Base-by-base conservation (phyloP, 2,888 invertebrate species). In the Papilio elwesi region DNA sequence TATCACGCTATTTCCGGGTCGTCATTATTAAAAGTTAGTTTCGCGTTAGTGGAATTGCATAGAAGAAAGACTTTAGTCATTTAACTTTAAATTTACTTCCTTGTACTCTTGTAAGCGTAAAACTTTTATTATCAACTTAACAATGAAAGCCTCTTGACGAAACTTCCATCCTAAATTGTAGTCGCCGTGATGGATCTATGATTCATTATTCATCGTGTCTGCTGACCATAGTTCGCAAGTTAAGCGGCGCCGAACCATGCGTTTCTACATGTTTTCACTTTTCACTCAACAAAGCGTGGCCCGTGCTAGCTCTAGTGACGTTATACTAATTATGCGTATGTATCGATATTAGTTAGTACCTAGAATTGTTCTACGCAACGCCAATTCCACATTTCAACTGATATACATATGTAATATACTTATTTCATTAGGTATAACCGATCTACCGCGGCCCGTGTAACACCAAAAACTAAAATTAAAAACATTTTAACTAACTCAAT, bases 201-300 rank as follows among this genome's bases (percentile, higher is more conserved):
- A 71, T 26, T 71, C 52, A 71, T 67, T 51, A 66, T 71, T 53
- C 69, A 51, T 6, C 47, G 43, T 8, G 53, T 53, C 36, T 26
- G 12, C 67, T 36, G 63, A 68, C 47, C 62, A 64, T 55, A 68
- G 62, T 63, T 59, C 59, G 59, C 65, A 15, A 47, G 59, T 57
- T 57, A 49, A 66, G 71, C 67, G 64, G 7, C 48, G 53, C 12
- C 63, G 43, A 59, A 43, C 49, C 55, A 26, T 38, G 63, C 68
- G 67, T 67, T 67, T 71, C 66, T 72, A 67, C n/a, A 13, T 72
- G 72, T 53, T 72, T 72, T 72, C 72, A 68, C 72, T 72, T 72
- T 72, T 68, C 68, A 62, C 59, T 59, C 49, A 52, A 62, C 52
- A 15, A 38, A 16, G 49, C 49, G 51, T 16, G 15, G 12, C 53